phyloP scores from a whole-genome alignment of 2,797 vertebrate genomes.

The Chloroceryle inda region DNA sequence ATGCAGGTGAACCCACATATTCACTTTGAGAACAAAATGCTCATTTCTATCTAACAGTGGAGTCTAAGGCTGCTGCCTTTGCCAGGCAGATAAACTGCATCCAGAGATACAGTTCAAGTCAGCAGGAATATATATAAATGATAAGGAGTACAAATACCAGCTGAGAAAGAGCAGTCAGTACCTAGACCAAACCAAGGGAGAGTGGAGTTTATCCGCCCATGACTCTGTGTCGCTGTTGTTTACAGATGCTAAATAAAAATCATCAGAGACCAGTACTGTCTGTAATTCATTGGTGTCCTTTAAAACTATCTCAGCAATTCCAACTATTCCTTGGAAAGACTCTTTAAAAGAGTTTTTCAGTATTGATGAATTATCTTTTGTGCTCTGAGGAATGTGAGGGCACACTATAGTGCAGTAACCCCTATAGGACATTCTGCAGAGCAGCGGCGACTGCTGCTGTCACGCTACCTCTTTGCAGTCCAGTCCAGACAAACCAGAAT shows the following conservation, averaged over 20 bases:
- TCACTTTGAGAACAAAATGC: not conserved
- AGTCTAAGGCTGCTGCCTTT: not conserved
- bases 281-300: conserved; percentile 67
- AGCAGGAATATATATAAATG: not conserved
- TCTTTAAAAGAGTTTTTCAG: conserved; percentile 66
- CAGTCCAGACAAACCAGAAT: not conserved
- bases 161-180: not conserved
- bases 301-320: conserved; percentile 73
- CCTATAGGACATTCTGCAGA: not conserved
- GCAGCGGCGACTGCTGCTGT: not conserved
- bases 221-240: conserved; percentile 9
- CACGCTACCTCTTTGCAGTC: not conserved
- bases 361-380: conserved; percentile 79
- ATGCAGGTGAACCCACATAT: not conserved
- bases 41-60: not conserved
- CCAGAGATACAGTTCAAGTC: not conserved
- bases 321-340: conserved; percentile 73
- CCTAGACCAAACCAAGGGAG: not conserved
- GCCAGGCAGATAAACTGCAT: not conserved
- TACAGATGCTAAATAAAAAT: conserved; percentile 45
- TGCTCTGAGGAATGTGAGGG: conserved; percentile 74
- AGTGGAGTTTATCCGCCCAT: not conserved
- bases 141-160: not conserved
- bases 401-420: not conserved
- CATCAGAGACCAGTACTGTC: conserved; percentile 33